Evolutionary conservation across 2,888 invertebrate genomes (phyloP), one percentile per base, ranked within the genome.

Genomic region (Teleogryllus oceanicus): DNA sequence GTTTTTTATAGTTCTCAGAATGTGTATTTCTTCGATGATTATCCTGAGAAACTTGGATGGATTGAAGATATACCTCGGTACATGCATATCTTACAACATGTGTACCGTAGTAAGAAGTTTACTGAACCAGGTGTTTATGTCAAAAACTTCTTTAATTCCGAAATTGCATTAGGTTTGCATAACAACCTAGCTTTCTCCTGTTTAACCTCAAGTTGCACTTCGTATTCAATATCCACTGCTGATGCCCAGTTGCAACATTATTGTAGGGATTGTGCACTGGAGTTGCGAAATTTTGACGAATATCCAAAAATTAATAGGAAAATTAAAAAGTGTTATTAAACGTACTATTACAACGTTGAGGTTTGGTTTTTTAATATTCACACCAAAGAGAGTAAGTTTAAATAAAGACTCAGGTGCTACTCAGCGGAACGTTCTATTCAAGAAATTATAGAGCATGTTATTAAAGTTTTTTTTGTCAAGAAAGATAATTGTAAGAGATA

Each of bases 1-100:
- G 11, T 37, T 11, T 77, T 49, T 49, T 37, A 37, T 12, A n/a
- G 18, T 18, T 50, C 50, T 13, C 13, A 8, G 37, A 77, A 77
- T 49, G 77, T 77, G 18, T 77, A 77, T 49, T 77, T 77, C 50
- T 49, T 77, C n/a, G 77, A 77, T 49, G 77, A 77, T 49, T 37
- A 37, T 16, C 21, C 37, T 11, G 49, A 77, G 49, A 49, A 37
- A n/a, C 50, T 49, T 49, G 49, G 18, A 13, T 77, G 49, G 49
- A 50, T 50, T 8, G n/a, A n/a, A 62, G n/a, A 62, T 13, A 62
- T 62, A 8, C 62, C 62, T n/a, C 13, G n/a, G 13, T 49, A 77
- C 50, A 37, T 77, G 49, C 77, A 77, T 49, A 77, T 77, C n/a
- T n/a, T 77, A 16, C 77, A 77, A 20, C 77, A 77, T 49, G 77